phyloP scores from a whole-genome alignment of 2,888 invertebrate species.

The Sinopyrophorus schimmeli region DNA sequence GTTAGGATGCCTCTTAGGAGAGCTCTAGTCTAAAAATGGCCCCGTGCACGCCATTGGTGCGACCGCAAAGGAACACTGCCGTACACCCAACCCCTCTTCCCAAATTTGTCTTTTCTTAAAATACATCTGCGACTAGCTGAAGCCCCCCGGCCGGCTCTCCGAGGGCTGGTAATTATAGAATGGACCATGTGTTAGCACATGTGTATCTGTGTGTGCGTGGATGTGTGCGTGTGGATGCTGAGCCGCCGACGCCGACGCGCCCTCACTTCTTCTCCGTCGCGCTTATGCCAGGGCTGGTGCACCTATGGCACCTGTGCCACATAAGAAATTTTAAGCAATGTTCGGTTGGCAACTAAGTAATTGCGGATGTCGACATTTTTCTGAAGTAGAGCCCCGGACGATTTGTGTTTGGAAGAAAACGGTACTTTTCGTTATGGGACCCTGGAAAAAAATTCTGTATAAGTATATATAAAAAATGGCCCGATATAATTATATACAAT shows the following conservation, averaged over 20 bases:
- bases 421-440: no score
- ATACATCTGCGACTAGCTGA: conserved; percentile 61
- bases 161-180: conserved; percentile 39
- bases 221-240: no score
- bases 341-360: no score
- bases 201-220: conserved; percentile 24
- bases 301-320: no score
- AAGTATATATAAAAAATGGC: no score
- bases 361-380: no score
- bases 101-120: conserved; percentile 85
- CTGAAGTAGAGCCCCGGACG: no score
- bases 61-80: conserved; percentile 40
- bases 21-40: conserved; percentile 57
- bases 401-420: no score
- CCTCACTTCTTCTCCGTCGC: background rate
- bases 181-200: conserved; percentile 37
- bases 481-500: no score
- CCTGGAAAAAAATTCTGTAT: no score
- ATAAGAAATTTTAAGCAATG: no score
- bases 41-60: conserved; percentile 54
- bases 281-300: no score
- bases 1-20: conserved; percentile 46
- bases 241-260: conserved; percentile 12
- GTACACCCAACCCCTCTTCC: conserved; percentile 58
- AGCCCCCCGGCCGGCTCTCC: conserved; percentile 41